Base-by-base conservation (phyloP, 2,888 invertebrate species). In the Xestoiulus laeticollis region DNA sequence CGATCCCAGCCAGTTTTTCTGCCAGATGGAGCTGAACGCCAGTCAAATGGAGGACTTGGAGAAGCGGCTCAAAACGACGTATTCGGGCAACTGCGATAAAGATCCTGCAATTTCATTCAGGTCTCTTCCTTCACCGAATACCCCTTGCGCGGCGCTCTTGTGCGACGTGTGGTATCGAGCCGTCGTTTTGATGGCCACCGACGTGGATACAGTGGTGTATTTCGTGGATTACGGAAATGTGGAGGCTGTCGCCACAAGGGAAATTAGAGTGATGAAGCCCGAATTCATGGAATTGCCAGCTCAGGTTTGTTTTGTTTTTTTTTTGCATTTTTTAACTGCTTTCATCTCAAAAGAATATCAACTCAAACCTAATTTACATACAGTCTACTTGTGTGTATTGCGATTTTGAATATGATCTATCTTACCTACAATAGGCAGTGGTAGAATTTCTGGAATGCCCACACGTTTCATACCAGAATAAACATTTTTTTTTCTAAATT, bases 251-350 rank as follows among this genome's bases (percentile, higher is more conserved):
- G 86, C 89, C 8, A 90, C 90, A 48, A 89, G 85, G 8, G 89
- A 90, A 19, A 89, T 91, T 1, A 90, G 90, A 5, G 90, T 90
- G 68, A 90, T 92, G 33, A 89, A 90, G 43, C 90, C 91, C 5
- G 89, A 90, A 88, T 92, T 91, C 89, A 89, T 91, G 38, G 91
- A 91, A 86, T 90, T 92, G 33, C 91, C 92, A 5, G 91, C 91
- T 89, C 92, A 92, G 89, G 91, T 84, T 30, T 3, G 83, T 38
- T 83, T 84, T n/a, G n/a, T n/a, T n/a, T n/a, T n/a, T n/a, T n/a
- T n/a, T n/a, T n/a, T n/a, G n/a, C n/a, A n/a, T n/a, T n/a, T n/a
- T n/a, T n/a, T n/a, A n/a, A n/a, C n/a, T n/a, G n/a, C n/a, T n/a
- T n/a, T n/a, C n/a, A n/a, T n/a, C n/a, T n/a, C n/a, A n/a, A n/a